Percentiles rank a stretch among this genome's conserved stretches.
Conservation (phyloP, 1,140 invertebrate species). For the Tetragonula clypearis region DNA sequence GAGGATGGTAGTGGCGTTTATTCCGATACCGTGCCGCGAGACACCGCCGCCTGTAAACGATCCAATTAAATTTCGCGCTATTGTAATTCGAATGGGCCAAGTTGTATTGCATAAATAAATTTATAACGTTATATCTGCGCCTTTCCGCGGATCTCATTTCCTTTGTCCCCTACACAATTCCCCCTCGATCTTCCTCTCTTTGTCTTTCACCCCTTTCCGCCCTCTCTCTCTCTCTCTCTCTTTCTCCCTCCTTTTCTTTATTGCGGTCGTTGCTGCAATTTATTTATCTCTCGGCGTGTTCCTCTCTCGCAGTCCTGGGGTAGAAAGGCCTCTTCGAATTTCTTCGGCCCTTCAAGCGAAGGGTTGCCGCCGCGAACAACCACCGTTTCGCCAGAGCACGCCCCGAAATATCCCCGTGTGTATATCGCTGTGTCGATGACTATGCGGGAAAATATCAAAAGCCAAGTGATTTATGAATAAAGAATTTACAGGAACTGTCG, state of each 20-base stretch:
- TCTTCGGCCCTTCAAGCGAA: constrained; percentile 50
- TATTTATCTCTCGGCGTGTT: constrained; percentile 55
- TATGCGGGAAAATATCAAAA: constrained; percentile 44
- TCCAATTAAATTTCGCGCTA: constrained; percentile 71
- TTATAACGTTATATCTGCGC: constrained; percentile 66
- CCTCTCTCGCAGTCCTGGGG: neutral
- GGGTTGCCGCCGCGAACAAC: constrained; percentile 54
- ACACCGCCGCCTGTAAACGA: constrained; percentile 63
- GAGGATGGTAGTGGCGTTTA: constrained; percentile 31
- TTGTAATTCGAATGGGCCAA: constrained; percentile 69
- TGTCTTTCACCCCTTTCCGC: neutral
- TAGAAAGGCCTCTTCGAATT: constrained; percentile 54
- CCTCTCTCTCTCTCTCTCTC: neutral
- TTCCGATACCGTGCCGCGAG: constrained; percentile 54
- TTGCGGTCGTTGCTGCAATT: constrained; percentile 50
- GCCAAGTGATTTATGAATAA: constrained; percentile 42
- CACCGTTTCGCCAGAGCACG: constrained; percentile 2
- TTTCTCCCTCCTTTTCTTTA: neutral
- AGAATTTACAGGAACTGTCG: constrained; percentile 26
- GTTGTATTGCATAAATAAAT: constrained; percentile 71
- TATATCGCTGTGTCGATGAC: constrained; percentile 53
- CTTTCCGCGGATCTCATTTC: constrained; percentile 60
- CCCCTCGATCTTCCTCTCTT: neutral
- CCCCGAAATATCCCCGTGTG: constrained; percentile 3
- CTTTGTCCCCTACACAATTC: constrained; percentile 62